These are phyloP conservation scores for Colius striatus DNA, from an alignment of 2,113 vertebrate species.

Conservation along the genomic window DNA sequence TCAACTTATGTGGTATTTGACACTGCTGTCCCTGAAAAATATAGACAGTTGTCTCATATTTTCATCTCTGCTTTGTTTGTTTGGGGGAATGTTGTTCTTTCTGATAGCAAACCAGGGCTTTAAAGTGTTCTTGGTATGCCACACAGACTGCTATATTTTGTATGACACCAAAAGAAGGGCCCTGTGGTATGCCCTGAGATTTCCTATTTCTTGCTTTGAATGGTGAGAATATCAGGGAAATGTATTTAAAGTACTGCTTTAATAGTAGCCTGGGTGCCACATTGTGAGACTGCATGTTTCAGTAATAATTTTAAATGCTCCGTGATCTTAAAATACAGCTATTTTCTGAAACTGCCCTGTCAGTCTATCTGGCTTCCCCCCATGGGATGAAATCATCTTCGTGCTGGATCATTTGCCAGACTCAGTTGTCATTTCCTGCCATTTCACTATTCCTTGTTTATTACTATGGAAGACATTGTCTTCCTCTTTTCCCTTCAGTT, in stretches of 20 bases:
- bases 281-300: not conserved
- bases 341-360: not conserved
- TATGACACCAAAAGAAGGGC: not conserved
- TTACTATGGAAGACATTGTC: not conserved
- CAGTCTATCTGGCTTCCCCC: not conserved
- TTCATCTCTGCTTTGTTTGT: rapidly evolving
- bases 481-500: not conserved
- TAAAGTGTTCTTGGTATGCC: not conserved
- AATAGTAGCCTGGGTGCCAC: not conserved
- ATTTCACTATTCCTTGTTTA: not conserved
- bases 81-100: not conserved
- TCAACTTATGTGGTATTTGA: not conserved
- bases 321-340: not conserved
- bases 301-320: not conserved
- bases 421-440: not conserved
- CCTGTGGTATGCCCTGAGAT: not conserved
- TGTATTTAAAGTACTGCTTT: not conserved
- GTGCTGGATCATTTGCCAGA: not conserved
- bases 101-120: not conserved
- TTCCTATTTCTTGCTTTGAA: not conserved
- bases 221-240: not conserved
- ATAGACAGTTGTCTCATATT: not conserved
- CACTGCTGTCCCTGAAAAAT: not conserved
- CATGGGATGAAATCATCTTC: not conserved
- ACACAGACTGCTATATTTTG: not conserved